Conservation (phyloP, 2,888 invertebrate species). For the Dasysyrphus albostriatus region DNA sequence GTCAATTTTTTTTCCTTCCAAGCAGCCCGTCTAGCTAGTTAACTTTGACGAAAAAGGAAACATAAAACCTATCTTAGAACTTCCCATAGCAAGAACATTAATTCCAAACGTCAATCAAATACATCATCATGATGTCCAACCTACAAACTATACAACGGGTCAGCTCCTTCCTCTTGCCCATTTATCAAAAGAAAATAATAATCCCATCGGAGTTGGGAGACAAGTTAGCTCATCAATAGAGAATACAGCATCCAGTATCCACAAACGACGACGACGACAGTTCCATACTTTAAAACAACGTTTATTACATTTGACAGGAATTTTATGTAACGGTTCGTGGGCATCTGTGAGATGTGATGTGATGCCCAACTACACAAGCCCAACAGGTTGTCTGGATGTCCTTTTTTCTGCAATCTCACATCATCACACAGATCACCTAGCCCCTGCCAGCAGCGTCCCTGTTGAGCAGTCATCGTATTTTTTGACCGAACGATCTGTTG, state of each 20-base stretch:
- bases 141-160: constrained; percentile 8
- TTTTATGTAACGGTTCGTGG: constrained; percentile 70
- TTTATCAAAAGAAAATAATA: constrained; percentile 38
- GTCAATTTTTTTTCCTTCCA: neutral
- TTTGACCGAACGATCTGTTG: constrained; percentile 38
- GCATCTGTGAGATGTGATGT: constrained; percentile 27
- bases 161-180: constrained; percentile 41
- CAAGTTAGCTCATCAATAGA: constrained; percentile 55
- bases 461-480: neutral
- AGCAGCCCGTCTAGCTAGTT: constrained; percentile 14
- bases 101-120: constrained; percentile 71
- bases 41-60: constrained; percentile 28
- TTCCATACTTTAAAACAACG: constrained; percentile 59
- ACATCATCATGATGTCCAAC: constrained; percentile 36
- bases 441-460: neutral
- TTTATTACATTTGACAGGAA: constrained; percentile 70
- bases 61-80: constrained; percentile 32
- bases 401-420: constrained; percentile 45
- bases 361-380: constrained; percentile 39
- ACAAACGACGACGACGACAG: constrained; percentile 42
- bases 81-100: constrained; percentile 57
- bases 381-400: constrained; percentile 63
- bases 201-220: constrained; percentile 23
- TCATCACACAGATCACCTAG: constrained; percentile 3
- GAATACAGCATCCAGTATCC: neutral